Evolutionary conservation across 53 echinoderm and acorn worm species (phyloP), one percentile per base, ranked within the genome.

Genomic region (Arbacia lixula): DNA sequence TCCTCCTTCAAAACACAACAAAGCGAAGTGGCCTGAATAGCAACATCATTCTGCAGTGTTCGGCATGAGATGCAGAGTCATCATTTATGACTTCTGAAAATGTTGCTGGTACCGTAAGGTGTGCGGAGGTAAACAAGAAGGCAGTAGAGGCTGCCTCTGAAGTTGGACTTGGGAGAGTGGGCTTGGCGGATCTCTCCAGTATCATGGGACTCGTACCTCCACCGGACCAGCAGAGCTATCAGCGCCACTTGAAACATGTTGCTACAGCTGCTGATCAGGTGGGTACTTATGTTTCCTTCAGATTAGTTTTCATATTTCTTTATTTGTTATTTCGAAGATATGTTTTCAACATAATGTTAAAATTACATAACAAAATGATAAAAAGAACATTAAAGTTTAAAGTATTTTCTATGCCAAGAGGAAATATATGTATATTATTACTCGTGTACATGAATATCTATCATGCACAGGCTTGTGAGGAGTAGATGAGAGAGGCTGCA

Each of bases 141-240:
- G 35, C 85, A 28, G 85, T 26, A 6, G 5, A 56, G 43, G 72
- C 85, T 19, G 54, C 58, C 0, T 40, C 55, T 25, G 85, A 85
- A 22, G 67, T 85, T 39, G 85, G 85, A 16, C 40, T 53, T 20
- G 85, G 85, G 24, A 69, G 55, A 32, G 49, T 27, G 24, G 85
- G 54, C 0, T 17, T 85, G 9, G 46, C 63, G 2, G 83, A 83
- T 20, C 51, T 83, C 0, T 24, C 21, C 36, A 30, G 57, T 1
- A 37, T 65, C 20, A 16, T 83, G 33, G 61, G 41, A 12, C 25
- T 83, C 26, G 25, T 53, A 1, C 84, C 51, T 6, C 53, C 84
- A 38, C 19, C 41, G 2, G 4, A 9, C 30, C 36, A 34, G 22
- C 20, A 1, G 30, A 52, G 64, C 34, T 67, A 50, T 16, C 36